These are phyloP conservation scores for Mayetiola destructor DNA, from an alignment of 2,888 invertebrate genomes.

Conservation along the genomic window DNA sequence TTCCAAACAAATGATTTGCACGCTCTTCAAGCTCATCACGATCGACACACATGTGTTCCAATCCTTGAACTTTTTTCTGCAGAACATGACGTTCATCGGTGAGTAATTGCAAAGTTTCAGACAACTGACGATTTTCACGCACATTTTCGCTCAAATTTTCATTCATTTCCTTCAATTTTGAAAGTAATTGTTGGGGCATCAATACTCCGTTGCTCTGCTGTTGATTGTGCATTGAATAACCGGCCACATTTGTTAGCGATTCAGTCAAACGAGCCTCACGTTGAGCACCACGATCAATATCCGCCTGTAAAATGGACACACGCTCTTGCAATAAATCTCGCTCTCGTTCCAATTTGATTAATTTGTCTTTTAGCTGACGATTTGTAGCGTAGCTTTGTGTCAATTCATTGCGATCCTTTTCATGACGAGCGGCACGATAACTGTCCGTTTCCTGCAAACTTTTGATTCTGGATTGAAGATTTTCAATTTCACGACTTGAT, in stretches of 20 bases:
- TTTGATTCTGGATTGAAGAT: constrained; percentile 37
- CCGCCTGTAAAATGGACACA: constrained; percentile 28
- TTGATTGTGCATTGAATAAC: too few relatives aligned
- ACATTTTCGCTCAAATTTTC: constrained; percentile 36
- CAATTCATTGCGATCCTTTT: constrained; percentile 30
- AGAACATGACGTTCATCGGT: constrained; percentile 38
- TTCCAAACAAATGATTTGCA: constrained; percentile 43
- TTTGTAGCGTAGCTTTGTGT: constrained; percentile 29
- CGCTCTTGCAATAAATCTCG: constrained; percentile 27
- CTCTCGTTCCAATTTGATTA: constrained; percentile 25
- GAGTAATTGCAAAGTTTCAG: constrained; percentile 34
- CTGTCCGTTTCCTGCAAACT: constrained; percentile 33
- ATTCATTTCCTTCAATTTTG: constrained; percentile 39
- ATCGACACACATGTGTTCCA: constrained; percentile 28
- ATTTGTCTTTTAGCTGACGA: constrained; percentile 27
- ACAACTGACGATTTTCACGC: constrained; percentile 40
- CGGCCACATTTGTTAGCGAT: constrained; percentile 24
- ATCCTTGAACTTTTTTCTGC: constrained; percentile 36
- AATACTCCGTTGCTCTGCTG: constrained; percentile 22
- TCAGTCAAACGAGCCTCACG: constrained; percentile 32
- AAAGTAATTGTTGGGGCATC: constrained; percentile 32
- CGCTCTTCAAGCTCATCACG: constrained; percentile 23
- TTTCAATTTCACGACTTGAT: constrained; percentile 35
- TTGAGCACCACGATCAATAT: constrained; percentile 30
- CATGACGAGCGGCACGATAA: constrained; percentile 27